phyloP scores from a whole-genome alignment of 2,113 vertebrate species.

The Chaenocephalus aceratus region DNA sequence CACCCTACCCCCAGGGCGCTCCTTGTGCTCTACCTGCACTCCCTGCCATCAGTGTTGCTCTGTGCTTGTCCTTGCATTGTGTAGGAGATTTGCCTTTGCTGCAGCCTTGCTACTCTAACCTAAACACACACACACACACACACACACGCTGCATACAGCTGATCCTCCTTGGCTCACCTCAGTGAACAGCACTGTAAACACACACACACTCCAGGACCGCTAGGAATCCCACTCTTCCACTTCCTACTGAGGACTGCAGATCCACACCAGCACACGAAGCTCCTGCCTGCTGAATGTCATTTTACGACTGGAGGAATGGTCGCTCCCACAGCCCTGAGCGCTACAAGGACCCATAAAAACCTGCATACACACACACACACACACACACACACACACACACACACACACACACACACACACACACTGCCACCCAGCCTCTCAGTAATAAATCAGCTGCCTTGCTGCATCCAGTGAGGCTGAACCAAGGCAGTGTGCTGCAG shows the following conservation, averaged over 20 bases:
- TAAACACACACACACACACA: slow-evolving; percentile 49
- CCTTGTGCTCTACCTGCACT: slow-evolving; percentile 72
- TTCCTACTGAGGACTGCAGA: slow-evolving; percentile 71
- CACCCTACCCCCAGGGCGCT: slow-evolving; percentile 69
- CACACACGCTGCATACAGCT: slow-evolving; percentile 56
- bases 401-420: neutral
- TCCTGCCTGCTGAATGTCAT: slow-evolving; percentile 77
- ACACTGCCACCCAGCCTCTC: slow-evolving; percentile 68
- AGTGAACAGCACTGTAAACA: slow-evolving; percentile 53
- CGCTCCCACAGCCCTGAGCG: slow-evolving; percentile 58
- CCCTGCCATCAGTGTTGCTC: slow-evolving; percentile 62
- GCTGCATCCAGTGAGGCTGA: slow-evolving; percentile 74
- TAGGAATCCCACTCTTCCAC: slow-evolving; percentile 57
- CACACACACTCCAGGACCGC: slow-evolving; percentile 59
- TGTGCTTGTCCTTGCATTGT: slow-evolving; percentile 75
- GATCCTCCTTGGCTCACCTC: slow-evolving; percentile 70
- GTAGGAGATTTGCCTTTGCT: slow-evolving; percentile 63
- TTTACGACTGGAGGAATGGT: slow-evolving; percentile 78
- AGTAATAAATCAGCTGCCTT: slow-evolving; percentile 81
- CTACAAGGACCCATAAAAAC: slow-evolving; percentile 69
- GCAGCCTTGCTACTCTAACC: slow-evolving; percentile 65
- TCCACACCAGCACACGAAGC: slow-evolving; percentile 66
- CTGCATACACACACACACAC: slow-evolving; percentile 50
- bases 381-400: slow-evolving; percentile 27
- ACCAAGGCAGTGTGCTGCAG: slow-evolving; percentile 67